phyloP scores from a whole-genome alignment of 1,140 invertebrate genomes.

The Elysia chlorotica region DNA sequence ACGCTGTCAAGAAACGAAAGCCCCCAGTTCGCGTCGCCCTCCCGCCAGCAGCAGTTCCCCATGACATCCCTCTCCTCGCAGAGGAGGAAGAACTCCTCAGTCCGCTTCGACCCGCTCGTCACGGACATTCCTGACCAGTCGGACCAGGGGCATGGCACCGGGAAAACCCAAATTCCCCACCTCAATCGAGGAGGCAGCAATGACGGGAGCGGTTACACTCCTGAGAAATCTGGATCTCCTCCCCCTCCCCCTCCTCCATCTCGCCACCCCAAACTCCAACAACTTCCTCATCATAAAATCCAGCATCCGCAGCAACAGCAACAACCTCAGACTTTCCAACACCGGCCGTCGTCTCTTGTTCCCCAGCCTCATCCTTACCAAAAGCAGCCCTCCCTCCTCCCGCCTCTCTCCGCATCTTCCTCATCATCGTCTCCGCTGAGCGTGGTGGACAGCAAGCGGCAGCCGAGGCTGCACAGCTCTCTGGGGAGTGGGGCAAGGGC shows the following conservation, averaged over 20 bases:
- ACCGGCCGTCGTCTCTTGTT: neutral
- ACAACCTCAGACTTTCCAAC: neutral
- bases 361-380: neutral
- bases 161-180: neutral
- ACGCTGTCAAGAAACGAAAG: no score
- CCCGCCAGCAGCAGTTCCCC: neutral
- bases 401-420: neutral
- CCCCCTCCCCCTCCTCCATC: no score
- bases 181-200: neutral
- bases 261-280: neutral
- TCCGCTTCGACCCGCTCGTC: slow-evolving; percentile 14
- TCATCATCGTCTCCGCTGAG: neutral
- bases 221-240: no score
- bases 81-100: neutral
- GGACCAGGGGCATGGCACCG: no score
- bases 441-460: no score
- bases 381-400: neutral
- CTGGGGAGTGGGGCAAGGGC: no score
- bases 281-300: neutral
- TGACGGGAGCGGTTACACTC: no score
- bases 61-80: neutral
- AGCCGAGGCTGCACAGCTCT: no score
- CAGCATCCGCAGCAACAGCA: neutral
- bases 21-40: no score
- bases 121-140: slow-evolving; percentile 10